Base-by-base conservation (phyloP, 2,113 vertebrate species). In the Apodemus speciosus region DNA sequence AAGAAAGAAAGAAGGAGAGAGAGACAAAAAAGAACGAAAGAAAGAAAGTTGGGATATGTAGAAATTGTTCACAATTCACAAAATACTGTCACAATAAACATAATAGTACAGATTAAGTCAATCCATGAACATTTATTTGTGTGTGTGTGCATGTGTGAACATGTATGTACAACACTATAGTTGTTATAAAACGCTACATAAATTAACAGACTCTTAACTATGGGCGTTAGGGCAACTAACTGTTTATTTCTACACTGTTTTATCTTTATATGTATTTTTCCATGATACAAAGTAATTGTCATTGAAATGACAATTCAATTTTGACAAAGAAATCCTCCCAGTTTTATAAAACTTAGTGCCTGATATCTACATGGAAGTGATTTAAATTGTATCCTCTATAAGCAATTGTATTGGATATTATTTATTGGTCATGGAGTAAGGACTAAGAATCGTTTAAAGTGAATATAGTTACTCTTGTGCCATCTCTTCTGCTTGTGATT, bases 401-500 rank as follows among this genome's bases (percentile, higher is more conserved):
- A 35, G 58, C 1, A 1, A 23, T 32, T 96, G 3, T 79, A 15
- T 91, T 96, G 89, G 0, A 0, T 91, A 25, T 79, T n/a, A 75
- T 71, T 83, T 60, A 73, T n/a, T 88, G 66, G 4, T 91, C 69
- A 18, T 0, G 30, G 2, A 81, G 23, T 84, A 25, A 60, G 64
- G 3, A 4, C 87, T 66, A 71, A 72, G 23, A 87, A 83, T 3
- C 92, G 1, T 60, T 94, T 81, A 81, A 69, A 62, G 87, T 91
- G 3, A 16, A 92, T 73, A 66, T 2, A 2, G 53, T 97, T 80
- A 83, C 40, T 53, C 0, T 0, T 85, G 53, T 79, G 38, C 30
- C 95, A 83, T 83, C 2, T 2, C 68, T 77, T 38, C 77, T 46
- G 71, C 72, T 90, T 66, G 77, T 53, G 92, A 79, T 96, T 95